Conservation (phyloP, 23 tunicate genomes). For the Trididemnum clinides region DNA sequence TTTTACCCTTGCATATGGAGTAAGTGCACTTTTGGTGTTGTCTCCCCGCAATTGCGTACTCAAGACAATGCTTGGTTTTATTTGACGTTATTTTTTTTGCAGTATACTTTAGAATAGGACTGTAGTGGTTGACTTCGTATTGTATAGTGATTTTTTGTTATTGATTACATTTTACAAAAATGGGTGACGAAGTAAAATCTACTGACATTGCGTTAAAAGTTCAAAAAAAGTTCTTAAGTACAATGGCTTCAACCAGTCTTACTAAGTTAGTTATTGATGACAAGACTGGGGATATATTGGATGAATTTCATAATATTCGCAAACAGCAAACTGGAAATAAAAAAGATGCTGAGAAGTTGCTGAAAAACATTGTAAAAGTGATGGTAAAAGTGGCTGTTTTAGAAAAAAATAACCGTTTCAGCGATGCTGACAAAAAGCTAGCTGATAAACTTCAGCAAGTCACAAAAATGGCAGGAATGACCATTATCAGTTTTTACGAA, state of each 20-base stretch:
- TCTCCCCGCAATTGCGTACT: too few relatives aligned
- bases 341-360: slow-evolving; percentile 77
- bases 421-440: slow-evolving; percentile 44
- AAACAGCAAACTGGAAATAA: slow-evolving; percentile 40
- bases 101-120: too few relatives aligned
- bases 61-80: too few relatives aligned
- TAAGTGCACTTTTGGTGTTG: too few relatives aligned
- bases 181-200: slow-evolving; percentile 75
- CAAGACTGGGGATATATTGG: slow-evolving; percentile 80
- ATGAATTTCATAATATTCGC: slow-evolving; percentile 75
- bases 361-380: slow-evolving; percentile 69
- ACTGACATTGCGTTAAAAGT: slow-evolving; percentile 83
- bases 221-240: slow-evolving; percentile 92
- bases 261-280: slow-evolving; percentile 88
- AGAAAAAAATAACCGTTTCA: slow-evolving; percentile 69
- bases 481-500: slow-evolving; percentile 83
- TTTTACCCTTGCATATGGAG: too few relatives aligned
- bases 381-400: slow-evolving; percentile 80
- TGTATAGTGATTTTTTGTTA: too few relatives aligned
- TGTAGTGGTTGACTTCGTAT: too few relatives aligned
- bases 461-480: slow-evolving; percentile 75
- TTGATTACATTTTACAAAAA: too few relatives aligned
- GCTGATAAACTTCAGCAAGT: slow-evolving; percentile 63
- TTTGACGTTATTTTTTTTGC: too few relatives aligned
- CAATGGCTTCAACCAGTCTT: slow-evolving; percentile 90